phyloP scores from a whole-genome alignment of 2,888 invertebrate species.

The Caenorhabditis uteleia region DNA sequence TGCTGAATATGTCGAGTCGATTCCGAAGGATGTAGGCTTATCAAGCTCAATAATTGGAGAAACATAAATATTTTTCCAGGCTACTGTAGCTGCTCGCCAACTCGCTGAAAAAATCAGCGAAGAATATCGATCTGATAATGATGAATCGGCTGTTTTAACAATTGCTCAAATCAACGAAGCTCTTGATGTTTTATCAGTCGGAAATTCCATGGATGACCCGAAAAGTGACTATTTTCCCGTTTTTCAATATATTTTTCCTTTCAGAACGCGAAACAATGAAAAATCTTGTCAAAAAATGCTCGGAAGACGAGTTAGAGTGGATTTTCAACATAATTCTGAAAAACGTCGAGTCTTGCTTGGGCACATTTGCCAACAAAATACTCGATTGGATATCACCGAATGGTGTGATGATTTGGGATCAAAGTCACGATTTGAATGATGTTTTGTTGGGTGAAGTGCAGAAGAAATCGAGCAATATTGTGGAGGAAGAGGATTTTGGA shows the following conservation, averaged over 20 bases:
- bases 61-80: background rate
- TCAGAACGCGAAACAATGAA: constrained; percentile 25
- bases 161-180: constrained; percentile 22
- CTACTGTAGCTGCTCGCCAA: constrained; percentile 5
- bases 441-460: constrained; percentile 14
- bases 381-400: constrained; percentile 31
- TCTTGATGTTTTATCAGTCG: constrained; percentile 26
- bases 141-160: constrained; percentile 13
- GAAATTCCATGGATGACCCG: constrained; percentile 16
- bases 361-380: constrained; percentile 18
- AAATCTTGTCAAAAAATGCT: constrained; percentile 30
- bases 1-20: constrained; percentile 13
- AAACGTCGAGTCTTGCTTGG: constrained; percentile 44
- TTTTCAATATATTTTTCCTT: background rate
- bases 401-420: constrained; percentile 21
- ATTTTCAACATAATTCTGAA: constrained; percentile 47
- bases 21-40: constrained; percentile 10
- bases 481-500: background rate
- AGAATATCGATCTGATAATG: constrained; percentile 31
- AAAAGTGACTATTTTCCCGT: constrained; percentile 7
- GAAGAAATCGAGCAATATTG: background rate
- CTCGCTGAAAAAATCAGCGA: constrained; percentile 34
- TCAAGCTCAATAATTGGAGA: background rate
- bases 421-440: constrained; percentile 23
- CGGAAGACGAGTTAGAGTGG: constrained; percentile 49